phyloP scores from a whole-genome alignment of 2,797 vertebrate genomes.

The Malurus splendens region DNA sequence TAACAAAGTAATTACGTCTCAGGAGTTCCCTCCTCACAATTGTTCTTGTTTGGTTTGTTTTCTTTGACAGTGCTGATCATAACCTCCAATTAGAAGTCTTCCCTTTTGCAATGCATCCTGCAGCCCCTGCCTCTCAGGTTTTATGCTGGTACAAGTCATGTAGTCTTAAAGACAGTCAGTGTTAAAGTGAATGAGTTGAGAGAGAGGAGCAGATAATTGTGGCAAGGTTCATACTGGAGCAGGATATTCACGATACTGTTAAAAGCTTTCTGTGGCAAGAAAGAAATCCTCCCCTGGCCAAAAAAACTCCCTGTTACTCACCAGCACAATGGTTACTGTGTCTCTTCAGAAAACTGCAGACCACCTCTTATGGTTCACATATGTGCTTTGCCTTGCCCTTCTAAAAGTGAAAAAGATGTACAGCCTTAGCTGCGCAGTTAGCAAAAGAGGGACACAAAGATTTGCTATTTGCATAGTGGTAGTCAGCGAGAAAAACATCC shows the following conservation, averaged over 20 bases:
- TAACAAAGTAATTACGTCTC: not conserved
- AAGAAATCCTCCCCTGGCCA: not conserved
- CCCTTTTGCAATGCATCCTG: not conserved
- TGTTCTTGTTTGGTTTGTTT: not conserved
- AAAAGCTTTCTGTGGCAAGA: not conserved
- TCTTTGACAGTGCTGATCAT: not conserved
- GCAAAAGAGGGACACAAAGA: not conserved
- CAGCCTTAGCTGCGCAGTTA: not conserved
- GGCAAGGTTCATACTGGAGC: not conserved
- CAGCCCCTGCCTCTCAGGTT: not conserved
- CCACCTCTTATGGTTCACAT: not conserved
- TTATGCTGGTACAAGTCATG: not conserved
- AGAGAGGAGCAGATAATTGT: not conserved
- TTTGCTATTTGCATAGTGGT: conserved; percentile 1
- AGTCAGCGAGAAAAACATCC: not conserved
- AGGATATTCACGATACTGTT: not conserved
- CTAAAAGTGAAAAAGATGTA: not conserved
- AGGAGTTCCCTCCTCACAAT: not conserved
- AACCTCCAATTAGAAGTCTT: not conserved
- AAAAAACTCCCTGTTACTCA: not conserved
- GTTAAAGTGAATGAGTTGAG: not conserved
- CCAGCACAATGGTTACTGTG: not conserved
- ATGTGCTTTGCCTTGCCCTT: not conserved
- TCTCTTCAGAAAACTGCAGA: not conserved
- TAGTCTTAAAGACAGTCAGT: not conserved